Base-by-base conservation (phyloP, 2,113 vertebrate genomes). In the Hemicordylus capensis region DNA sequence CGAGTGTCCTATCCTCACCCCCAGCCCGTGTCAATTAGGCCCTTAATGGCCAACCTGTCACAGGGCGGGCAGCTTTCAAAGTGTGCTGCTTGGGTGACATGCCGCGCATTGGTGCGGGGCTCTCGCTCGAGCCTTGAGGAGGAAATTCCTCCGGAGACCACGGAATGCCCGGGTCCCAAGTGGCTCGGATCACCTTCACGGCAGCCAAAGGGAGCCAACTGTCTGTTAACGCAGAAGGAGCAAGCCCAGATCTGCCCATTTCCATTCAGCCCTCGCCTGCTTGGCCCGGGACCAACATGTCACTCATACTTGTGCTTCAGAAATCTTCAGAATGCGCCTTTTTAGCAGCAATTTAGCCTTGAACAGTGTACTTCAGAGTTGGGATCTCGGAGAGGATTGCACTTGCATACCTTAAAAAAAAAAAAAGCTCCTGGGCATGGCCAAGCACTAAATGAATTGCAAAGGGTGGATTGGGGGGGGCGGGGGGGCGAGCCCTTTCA, bases 361-460 rank as follows among this genome's bases (percentile, higher is more conserved):
- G 91, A 94, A 83, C 85, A n/a, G n/a, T 87, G 48, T 84, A 84
- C 92, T 93, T 90, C 94, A 88, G 91, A 91, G 93, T 85, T 88
- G 92, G 63, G 76, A 85, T 89, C 88, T 80, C 76, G 88, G 92
- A 87, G 91, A 89, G 88, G 85, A 88, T 88, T 86, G 85, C 86
- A 85, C 90, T 88, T 86, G 85, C 86, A 85, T 91, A 90, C 90
- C 92, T 95, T 89, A 92, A 85, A 73, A 91, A 92, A 73, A 91
- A 92, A 94, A 95, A 90, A 91, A 92, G 89, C 91, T 84, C 73
- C 66, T 61, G 83, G 66, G 80, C 59, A 0, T 54, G 89, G 90
- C 92, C 93, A 93, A 92, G 83, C 28, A 73, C 76, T 88, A 91
- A 86, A 94, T 89, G 89, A 89, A 90, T 91, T 92, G 90, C 94